Conservation (phyloP, 2,113 vertebrate genomes). For the Cephalopholis sonnerati region DNA sequence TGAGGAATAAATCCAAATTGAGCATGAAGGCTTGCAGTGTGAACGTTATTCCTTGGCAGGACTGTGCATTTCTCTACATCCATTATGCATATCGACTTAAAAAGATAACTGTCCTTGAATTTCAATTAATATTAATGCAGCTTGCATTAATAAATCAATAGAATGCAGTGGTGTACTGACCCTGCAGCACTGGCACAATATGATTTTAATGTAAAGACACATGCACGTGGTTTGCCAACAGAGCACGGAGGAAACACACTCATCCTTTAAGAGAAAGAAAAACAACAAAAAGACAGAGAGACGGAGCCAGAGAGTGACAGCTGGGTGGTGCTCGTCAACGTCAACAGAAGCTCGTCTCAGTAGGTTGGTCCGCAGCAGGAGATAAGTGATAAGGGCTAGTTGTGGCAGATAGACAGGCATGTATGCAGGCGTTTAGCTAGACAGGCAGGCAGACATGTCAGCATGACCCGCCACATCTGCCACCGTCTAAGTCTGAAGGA, state of each 20-base stretch:
- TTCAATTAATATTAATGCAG: constrained; percentile 58
- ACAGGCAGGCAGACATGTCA: constrained; percentile 40
- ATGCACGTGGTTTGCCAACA: constrained; percentile 2
- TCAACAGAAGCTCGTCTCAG: constrained; percentile 58
- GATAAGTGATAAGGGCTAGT: constrained; percentile 49
- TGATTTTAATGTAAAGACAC: constrained; percentile 21
- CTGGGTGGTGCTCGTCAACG: constrained; percentile 55
- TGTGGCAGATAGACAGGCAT: constrained; percentile 39
- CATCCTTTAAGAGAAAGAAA: neutral
- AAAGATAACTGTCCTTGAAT: constrained; percentile 59
- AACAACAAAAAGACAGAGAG: constrained; percentile 17
- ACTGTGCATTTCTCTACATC: constrained; percentile 14
- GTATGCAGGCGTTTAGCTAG: constrained; percentile 25
- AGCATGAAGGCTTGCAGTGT: no score
- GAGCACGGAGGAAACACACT: neutral
- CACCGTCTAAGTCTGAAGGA: constrained; percentile 44
- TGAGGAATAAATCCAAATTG: no score
- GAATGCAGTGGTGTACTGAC: constrained; percentile 52
- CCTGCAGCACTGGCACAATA: constrained; percentile 20
- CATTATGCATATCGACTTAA: constrained; percentile 46
- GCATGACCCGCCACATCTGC: constrained; percentile 51
- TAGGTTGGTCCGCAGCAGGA: constrained; percentile 58
- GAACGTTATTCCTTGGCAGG: constrained; percentile 2
- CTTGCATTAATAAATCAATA: constrained; percentile 66
- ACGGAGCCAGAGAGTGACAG: constrained; percentile 55